These are phyloP conservation scores for Battus philenor DNA, from an alignment of 1,140 invertebrate genomes.

Conservation along the genomic window DNA sequence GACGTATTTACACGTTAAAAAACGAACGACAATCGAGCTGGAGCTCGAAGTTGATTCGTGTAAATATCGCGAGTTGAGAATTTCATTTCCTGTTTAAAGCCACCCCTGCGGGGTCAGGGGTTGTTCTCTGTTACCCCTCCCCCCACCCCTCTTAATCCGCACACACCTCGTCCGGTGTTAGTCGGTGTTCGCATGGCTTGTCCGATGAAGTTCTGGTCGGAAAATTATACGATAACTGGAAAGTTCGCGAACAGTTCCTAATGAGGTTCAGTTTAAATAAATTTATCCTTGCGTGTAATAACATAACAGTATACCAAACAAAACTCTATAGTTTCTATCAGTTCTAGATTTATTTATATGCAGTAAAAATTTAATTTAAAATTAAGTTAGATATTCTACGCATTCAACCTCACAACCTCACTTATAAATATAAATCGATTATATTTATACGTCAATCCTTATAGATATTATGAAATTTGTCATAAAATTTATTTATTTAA, in stretches of 20 bases:
- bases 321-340: too few relatives aligned
- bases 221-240: slow-evolving; percentile 11
- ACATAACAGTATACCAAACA: too few relatives aligned
- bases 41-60: slow-evolving; percentile 27
- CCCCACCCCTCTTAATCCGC: too few relatives aligned
- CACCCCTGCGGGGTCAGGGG: background rate
- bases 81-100: slow-evolving; percentile 38
- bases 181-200: slow-evolving; percentile 4
- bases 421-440: background rate
- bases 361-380: background rate
- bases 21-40: slow-evolving; percentile 7
- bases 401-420: too few relatives aligned
- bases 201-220: slow-evolving; percentile 19
- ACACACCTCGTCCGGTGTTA: slow-evolving; percentile 19
- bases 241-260: slow-evolving; percentile 13
- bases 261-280: background rate
- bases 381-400: background rate
- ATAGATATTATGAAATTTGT: too few relatives aligned
- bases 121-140: slow-evolving; percentile 3
- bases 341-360: background rate
- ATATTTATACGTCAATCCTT: background rate
- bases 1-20: background rate
- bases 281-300: background rate
- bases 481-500: too few relatives aligned
- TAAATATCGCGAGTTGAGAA: slow-evolving; percentile 49